Conservation (phyloP, 2,113 vertebrate genomes). For the Indicator maculatus region DNA sequence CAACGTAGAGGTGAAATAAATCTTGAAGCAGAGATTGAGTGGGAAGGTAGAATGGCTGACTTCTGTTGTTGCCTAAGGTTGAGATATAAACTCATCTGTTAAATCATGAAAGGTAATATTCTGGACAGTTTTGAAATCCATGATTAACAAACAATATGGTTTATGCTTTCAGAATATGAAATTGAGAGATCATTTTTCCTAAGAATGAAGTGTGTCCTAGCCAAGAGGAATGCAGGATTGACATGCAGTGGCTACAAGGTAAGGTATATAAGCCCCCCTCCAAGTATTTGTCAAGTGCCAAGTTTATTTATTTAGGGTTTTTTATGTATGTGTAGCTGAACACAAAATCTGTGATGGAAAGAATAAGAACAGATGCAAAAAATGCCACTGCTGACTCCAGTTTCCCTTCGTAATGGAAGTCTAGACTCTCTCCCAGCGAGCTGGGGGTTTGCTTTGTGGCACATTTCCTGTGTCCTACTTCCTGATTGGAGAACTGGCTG, state of each 20-base stretch:
- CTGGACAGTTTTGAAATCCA: neutral
- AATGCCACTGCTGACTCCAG: neutral
- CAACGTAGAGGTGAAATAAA: neutral
- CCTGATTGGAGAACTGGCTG: neutral
- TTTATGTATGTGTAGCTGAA: neutral
- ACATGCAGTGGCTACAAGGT: constrained; percentile 97
- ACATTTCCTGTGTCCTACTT: neutral
- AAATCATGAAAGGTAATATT: neutral
- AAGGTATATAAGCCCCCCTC: neutral
- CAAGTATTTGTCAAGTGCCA: neutral
- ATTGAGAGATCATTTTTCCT: constrained; percentile 93
- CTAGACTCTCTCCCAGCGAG: neutral
- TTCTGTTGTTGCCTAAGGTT: neutral
- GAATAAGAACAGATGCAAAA: neutral
- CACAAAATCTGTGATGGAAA: neutral
- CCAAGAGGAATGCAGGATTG: constrained; percentile 92
- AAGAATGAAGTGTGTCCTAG: constrained; percentile 95
- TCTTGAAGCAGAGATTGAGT: neutral
- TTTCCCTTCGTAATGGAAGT: neutral
- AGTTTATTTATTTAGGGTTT: neutral
- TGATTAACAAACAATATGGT: neutral
- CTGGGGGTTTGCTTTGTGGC: neutral
- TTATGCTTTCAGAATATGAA: constrained; percentile 86
- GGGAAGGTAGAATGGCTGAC: neutral
- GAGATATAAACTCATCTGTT: neutral